These are phyloP conservation scores for Ferdinandea cuprea DNA, from an alignment of 2,888 invertebrate genomes.

Conservation along the genomic window DNA sequence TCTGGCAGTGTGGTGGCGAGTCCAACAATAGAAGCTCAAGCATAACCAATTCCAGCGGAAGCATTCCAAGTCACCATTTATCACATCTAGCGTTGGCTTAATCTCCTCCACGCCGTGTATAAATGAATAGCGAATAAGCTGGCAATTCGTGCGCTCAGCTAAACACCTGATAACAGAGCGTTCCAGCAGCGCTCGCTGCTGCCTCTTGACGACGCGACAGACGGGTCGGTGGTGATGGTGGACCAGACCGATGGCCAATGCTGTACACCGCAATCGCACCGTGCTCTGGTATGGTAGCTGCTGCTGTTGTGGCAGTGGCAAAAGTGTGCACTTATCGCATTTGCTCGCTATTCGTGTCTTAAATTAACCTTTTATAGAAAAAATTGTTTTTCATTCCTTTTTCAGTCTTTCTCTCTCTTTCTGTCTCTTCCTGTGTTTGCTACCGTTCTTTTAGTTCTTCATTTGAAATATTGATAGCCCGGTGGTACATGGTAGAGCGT, in stretches of 20 bases:
- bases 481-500: constrained; percentile 35
- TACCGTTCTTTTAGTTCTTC: constrained; percentile 19
- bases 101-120: constrained; percentile 74
- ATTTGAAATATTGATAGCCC: constrained; percentile 63
- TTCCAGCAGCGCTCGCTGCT: constrained; percentile 42
- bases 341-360: constrained; percentile 75
- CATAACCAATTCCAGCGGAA: constrained; percentile 73
- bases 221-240: constrained; percentile 3
- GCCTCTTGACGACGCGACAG: neutral
- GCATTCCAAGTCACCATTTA: constrained; percentile 74
- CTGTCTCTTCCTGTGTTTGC: constrained; percentile 3
- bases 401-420: constrained; percentile 4
- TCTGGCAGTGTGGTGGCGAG: neutral
- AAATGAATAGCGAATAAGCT: constrained; percentile 75
- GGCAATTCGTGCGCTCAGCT: constrained; percentile 74
- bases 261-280: constrained; percentile 4
- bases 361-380: constrained; percentile 76
- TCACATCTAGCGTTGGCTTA: constrained; percentile 72
- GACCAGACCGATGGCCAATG: constrained; percentile 47
- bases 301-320: constrained; percentile 52
- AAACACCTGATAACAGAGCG: constrained; percentile 75
- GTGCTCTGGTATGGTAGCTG: constrained; percentile 6
- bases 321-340: constrained; percentile 74
- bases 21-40: constrained; percentile 69
- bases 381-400: constrained; percentile 69